Base-by-base conservation (phyloP, 1,140 invertebrate genomes). In the Halesus radiatus region DNA sequence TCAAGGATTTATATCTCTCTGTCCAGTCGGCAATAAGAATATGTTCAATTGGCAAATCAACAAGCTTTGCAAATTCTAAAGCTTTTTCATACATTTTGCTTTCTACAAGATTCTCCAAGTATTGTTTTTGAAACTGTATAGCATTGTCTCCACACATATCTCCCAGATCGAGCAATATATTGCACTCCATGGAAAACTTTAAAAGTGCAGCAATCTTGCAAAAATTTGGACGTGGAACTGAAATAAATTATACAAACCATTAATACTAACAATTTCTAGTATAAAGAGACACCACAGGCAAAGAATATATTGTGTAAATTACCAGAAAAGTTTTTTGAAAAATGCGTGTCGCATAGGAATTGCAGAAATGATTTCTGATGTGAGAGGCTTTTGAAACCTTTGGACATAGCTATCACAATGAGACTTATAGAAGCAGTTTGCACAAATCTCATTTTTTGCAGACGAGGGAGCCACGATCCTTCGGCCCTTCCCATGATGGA, bases 301-400 rank as follows among this genome's bases (percentile, higher is more conserved):
- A 72, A 29, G 20, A 26, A 37, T 56, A 77, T 74, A 10, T 45
- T 45, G 8, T 13, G 5, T 45, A 45, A 82, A 84, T 84, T 86
- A 92, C 91, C 90, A 78, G 87, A 85, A 74, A 93, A 89, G 83
- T 90, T 88, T 76, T 89, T 88, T 45, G 88, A 88, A 83, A 93
- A 91, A 32, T 90, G 85, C 18, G 85, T 87, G 6, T 88, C 86
- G 53, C 89, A 86, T 22, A 93, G 80, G 66, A 88, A 87, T 80
- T 87, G 86, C 10, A 93, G 84, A 83, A 93, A 91, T 81, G 90
- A 87, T 50, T 90, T 89, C 85, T 93, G 91, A 81, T 91, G 88
- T 52, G 86, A 88, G 3, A 89, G 88, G 68, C 92, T 93, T 53
- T 86, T 87, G 76, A 92, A 91, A 64, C 88, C 88, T 74, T 90